Evolutionary conservation across 2,113 vertebrate genomes (phyloP).

Genomic region (Oryzias javanicus): DNA sequence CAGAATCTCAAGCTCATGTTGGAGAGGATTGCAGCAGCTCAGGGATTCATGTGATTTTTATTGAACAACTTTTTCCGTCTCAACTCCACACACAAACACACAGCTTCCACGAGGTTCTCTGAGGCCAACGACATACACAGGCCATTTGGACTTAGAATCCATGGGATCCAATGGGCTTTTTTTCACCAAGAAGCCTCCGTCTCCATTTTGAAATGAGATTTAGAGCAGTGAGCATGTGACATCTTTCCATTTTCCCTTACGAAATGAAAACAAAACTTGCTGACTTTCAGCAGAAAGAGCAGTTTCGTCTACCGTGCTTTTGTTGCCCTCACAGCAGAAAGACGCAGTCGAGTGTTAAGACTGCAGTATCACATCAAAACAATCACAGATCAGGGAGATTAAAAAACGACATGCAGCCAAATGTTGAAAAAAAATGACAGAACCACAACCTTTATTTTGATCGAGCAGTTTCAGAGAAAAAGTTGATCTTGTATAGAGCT

Average conservation of each 20-base stretch:
- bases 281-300: conserved; percentile 17
- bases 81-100: not conserved
- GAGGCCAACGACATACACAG: conserved; percentile 11
- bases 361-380: too few species aligned
- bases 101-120: conserved; percentile 33
- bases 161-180: conserved; percentile 24
- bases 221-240: not conserved
- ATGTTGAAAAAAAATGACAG: too few species aligned
- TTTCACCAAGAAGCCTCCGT: conserved; percentile 33
- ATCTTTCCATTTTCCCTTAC: not conserved
- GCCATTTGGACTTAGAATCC: conserved; percentile 1
- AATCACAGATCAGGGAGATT: too few species aligned
- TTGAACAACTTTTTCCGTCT: not conserved
- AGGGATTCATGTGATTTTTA: not conserved
- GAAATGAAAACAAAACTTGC: conserved; percentile 10
- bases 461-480: too few species aligned
- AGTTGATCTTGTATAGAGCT: too few species aligned
- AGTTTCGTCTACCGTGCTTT: too few species aligned
- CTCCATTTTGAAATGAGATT: conserved; percentile 35
- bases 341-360: too few species aligned
- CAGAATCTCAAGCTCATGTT: not conserved
- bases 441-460: too few species aligned
- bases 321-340: too few species aligned
- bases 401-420: too few species aligned
- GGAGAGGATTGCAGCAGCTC: not conserved